phyloP scores from a whole-genome alignment of 2,113 vertebrate species.

The Bufo bufo region DNA sequence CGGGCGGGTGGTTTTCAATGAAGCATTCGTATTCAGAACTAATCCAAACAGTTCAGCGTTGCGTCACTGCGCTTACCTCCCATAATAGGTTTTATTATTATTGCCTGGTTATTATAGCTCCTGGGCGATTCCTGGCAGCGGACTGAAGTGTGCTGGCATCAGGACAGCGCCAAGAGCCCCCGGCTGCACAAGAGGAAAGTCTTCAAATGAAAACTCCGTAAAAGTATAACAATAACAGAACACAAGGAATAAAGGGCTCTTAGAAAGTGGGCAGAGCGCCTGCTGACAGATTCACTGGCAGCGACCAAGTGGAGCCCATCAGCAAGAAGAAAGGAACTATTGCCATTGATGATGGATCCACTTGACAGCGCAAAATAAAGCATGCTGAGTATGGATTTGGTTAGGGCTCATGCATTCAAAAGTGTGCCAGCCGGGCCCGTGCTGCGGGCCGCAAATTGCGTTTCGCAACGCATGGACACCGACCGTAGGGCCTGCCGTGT shows the following conservation, averaged over 20 bases:
- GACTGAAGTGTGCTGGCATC: neutral
- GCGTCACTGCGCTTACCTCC: slow-evolving; percentile 3
- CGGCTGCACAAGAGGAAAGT: neutral
- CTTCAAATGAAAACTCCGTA: neutral
- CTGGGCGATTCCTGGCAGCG: neutral
- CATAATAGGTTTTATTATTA: neutral
- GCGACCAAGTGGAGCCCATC: no score
- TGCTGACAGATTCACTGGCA: no score
- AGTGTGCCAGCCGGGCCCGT: no score
- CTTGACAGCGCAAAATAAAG: neutral
- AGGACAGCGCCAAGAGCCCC: neutral
- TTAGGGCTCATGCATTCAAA: no score
- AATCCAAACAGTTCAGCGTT: neutral
- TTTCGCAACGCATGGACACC: no score
- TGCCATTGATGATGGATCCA: neutral
- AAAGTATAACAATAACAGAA: neutral
- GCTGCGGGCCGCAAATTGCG: no score
- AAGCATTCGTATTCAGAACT: neutral
- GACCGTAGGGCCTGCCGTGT: no score
- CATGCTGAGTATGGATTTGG: no score
- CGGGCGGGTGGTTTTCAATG: neutral
- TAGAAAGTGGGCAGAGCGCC: no score
- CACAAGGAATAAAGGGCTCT: no score
- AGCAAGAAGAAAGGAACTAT: no score
- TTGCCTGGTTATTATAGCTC: neutral